Percentiles rank a stretch among this genome's conserved stretches.
These are phyloP conservation scores for Holothuria scabra DNA, from an alignment of 53 echinoderm and acorn worm species.

Conservation along the genomic window DNA sequence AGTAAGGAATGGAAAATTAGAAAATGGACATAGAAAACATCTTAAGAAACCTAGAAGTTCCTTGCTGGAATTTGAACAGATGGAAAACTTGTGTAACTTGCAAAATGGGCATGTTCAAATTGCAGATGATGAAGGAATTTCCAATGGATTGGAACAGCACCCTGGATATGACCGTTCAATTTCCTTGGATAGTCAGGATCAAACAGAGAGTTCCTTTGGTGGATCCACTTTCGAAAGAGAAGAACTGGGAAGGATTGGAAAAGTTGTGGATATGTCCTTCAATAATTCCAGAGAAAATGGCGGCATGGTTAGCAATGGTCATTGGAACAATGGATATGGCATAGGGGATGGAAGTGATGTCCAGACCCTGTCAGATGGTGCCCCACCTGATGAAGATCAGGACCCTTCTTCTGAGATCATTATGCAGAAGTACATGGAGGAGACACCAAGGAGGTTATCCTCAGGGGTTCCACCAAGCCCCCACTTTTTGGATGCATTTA, in stretches of 20 bases:
- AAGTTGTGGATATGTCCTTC: neutral
- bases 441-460: slow-evolving; percentile 53
- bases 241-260: neutral
- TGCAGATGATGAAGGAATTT: too few relatives aligned
- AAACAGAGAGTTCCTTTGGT: slow-evolving; percentile 5
- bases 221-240: neutral
- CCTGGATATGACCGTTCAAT: neutral
- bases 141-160: neutral
- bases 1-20: neutral
- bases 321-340: neutral
- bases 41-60: slow-evolving; percentile 30
- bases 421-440: slow-evolving; percentile 81
- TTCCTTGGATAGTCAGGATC: neutral
- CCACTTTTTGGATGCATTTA: neutral
- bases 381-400: slow-evolving; percentile 38
- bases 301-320: neutral
- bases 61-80: slow-evolving; percentile 14
- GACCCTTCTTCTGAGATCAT: slow-evolving; percentile 47
- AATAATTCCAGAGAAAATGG: slow-evolving; percentile 1
- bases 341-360: slow-evolving; percentile 1
- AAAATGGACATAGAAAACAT: slow-evolving; percentile 42
- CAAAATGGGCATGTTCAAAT: too few relatives aligned
- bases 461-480: slow-evolving; percentile 7
- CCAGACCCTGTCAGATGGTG: slow-evolving; percentile 5
- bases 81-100: neutral